Base-by-base conservation (phyloP, 2,888 invertebrate species). In the Drosophila barbarae region DNA sequence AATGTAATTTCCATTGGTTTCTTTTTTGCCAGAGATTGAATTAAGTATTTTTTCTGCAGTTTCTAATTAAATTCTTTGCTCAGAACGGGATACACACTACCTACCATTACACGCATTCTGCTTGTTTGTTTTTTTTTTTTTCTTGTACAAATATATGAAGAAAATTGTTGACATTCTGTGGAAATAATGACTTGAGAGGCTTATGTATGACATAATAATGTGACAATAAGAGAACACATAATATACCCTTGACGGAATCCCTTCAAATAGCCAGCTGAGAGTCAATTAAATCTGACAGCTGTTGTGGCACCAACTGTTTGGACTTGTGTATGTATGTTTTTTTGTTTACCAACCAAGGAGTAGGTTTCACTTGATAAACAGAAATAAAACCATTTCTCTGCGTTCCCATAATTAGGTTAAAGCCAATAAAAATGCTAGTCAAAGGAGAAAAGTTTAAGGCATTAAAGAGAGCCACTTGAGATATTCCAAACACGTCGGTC, bases 261-360 rank as follows among this genome's bases (percentile, higher is more conserved):
- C 23, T 56, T 15, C 23, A 30, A 23, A 9, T 51, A 51, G 18
- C 35, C 50, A 51, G 28, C 26, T 32, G 50, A 63, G 63, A 44
- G 59, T 46, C 50, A 63, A 50, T 44, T 63, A 57, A 57, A 21
- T 30, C 30, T 50, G 57, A 44, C 57, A 63, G 57, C 49, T 63
- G 58, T 61, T 61, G 42, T 61, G 49, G 34, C 30, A 34, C 21
- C 30, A 32, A 50, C 35, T 34, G 50, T 8, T 38, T 51, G 38
- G 26, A 35, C 15, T 49, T n/a, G n/a, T n/a, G n/a, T 34, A 18
- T 18, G 18, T 18, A 18, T 18, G 18, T 18, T 18, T 18, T 18
- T 18, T 49, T 32, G 21, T 21, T 34, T 10, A 32, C 13, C 9
- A 32, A 21, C 8, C 12, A 9, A 10, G 26, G 28, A 1, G 28